Base-by-base conservation (phyloP, 2,888 invertebrate genomes). In the Meloe dianella region DNA sequence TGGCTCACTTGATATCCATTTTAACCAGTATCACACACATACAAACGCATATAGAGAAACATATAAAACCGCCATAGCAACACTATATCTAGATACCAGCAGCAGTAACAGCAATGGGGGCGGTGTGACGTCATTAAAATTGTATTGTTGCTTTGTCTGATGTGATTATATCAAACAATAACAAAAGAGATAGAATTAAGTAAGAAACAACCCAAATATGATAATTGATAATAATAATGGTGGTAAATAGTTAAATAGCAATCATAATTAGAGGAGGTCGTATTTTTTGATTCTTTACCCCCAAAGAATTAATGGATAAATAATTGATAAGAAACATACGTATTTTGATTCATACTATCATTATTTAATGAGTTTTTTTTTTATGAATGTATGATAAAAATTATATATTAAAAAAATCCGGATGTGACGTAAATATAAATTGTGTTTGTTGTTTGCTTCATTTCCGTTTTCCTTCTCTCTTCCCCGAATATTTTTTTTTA, bases 111-210 rank as follows among this genome's bases (percentile, higher is more conserved):
- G 24, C 22, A 47, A 77, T 71, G 76, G 77, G 76, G 78, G 76
- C 77, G 76, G 71, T 41, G 71, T 78, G 78, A 78, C 78, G 76
- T 78, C 78, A 77, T 66, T 59, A 60, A 59, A 64, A 73, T 75
- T 72, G 68, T 71, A 3, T n/a, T 41, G n/a, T 17, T 41, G 17
- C 7, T 17, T 0, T 41, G 4, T 6, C 17, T 41, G n/a, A n/a
- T n/a, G n/a, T n/a, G 6, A 2, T 17, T 17, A 10, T 17, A 0
- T 32, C 7, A 9, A 32, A 32, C 10, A 3, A 32, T 32, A 32
- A 8, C 6, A 8, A n/a, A 41, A 8, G 0, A 41, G 7, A 41
- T 7, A 41, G n/a, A 17, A n/a, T n/a, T n/a, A n/a, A n/a, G n/a
- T n/a, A n/a, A 41, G n/a, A 17, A 8, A 0, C 32, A 4, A 27